Evolutionary conservation across 2,888 invertebrate species (phyloP).

Genomic region (Arctia plantaginis): DNA sequence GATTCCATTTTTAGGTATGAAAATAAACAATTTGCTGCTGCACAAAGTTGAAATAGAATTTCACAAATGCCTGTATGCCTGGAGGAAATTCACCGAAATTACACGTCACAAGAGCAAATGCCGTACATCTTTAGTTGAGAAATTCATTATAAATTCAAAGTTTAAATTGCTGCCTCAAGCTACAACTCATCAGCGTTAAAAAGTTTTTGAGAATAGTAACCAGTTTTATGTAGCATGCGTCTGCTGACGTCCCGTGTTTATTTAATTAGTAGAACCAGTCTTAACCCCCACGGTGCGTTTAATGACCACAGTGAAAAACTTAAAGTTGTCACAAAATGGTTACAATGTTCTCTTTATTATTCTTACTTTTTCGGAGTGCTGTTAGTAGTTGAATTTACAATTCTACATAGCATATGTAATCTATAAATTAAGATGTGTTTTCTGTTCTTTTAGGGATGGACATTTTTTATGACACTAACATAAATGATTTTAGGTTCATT

Average conservation of each 20-base stretch:
- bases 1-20: slow-evolving; percentile 8
- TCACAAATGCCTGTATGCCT: slow-evolving; percentile 50
- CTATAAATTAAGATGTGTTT: not conserved
- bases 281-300: slow-evolving; percentile 60
- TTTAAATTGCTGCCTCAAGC: slow-evolving; percentile 75
- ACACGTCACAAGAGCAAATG: slow-evolving; percentile 63
- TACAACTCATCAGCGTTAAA: slow-evolving; percentile 79
- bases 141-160: slow-evolving; percentile 78
- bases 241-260: slow-evolving; percentile 64
- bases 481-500: too few relatives aligned
- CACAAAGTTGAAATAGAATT: slow-evolving; percentile 48
- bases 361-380: not conserved
- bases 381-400: not conserved
- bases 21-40: slow-evolving; percentile 32
- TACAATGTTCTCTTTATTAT: not conserved
- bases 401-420: not conserved
- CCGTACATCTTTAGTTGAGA: slow-evolving; percentile 68
- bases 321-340: slow-evolving; percentile 27
- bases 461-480: too few relatives aligned
- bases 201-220: slow-evolving; percentile 67
- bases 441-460: not conserved
- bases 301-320: slow-evolving; percentile 62
- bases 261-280: slow-evolving; percentile 68
- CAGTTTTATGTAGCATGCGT: slow-evolving; percentile 64
- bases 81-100: slow-evolving; percentile 59